A percentile compares a stretch with the other conserved stretches of the same genome.
Conservation (phyloP, 1,140 invertebrate genomes). For the Fopius arisanus region DNA sequence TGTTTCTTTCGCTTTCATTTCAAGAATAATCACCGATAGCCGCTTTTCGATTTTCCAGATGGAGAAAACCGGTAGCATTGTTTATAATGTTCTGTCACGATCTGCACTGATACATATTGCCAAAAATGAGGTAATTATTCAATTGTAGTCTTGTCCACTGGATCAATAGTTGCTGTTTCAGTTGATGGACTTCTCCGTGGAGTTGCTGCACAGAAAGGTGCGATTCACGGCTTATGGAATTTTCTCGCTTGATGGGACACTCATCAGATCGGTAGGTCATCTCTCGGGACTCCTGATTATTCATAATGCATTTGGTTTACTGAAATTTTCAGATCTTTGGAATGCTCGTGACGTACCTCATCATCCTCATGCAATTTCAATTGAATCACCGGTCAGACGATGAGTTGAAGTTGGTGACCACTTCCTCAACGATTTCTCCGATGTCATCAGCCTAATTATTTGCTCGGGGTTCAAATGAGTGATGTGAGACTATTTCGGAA, state of each 20-base stretch:
- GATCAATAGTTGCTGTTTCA: neutral
- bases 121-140: neutral
- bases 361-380: neutral
- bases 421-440: too few relatives aligned
- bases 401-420: neutral
- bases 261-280: neutral
- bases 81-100: neutral
- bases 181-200: neutral
- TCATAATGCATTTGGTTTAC: neutral
- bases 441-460: too few relatives aligned
- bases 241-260: neutral
- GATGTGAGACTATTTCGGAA: too few relatives aligned
- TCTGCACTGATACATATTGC: neutral
- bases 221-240: neutral
- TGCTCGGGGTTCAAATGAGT: too few relatives aligned
- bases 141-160: neutral
- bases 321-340: neutral
- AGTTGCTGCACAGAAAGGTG: neutral
- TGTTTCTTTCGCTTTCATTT: neutral
- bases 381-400: neutral
- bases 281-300: neutral
- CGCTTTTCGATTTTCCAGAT: neutral
- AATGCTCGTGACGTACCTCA: neutral
- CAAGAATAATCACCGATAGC: too few relatives aligned
- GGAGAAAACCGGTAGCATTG: neutral